These are phyloP conservation scores for Hylyphantes graminicola DNA, from an alignment of 1,140 invertebrate genomes.

Conservation along the genomic window DNA sequence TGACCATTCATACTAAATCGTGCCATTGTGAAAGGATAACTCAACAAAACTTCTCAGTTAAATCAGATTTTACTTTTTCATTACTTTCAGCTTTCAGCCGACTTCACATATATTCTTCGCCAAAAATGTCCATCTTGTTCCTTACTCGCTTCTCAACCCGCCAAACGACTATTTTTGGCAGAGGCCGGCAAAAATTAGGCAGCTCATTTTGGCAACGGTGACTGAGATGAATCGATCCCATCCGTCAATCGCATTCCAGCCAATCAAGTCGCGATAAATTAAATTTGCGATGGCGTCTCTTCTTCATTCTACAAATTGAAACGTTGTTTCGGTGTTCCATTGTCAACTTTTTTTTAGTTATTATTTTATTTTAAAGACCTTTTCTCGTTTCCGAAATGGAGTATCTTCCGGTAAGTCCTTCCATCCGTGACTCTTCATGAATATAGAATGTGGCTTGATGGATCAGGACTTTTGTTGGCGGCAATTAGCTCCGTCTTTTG, in stretches of 20 bases:
- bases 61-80: not conserved
- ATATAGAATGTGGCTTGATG: not conserved
- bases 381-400: not conserved
- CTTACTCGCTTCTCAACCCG: not conserved
- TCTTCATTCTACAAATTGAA: not conserved
- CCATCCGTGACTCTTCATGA: not conserved
- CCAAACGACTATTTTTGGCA: not conserved
- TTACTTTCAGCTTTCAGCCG: not conserved
- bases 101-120: not conserved
- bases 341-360: not conserved
- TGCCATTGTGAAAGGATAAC: too few relatives aligned
- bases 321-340: not conserved
- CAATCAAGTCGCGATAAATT: slow-evolving; percentile 5
- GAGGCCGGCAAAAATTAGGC: not conserved
- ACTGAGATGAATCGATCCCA: not conserved
- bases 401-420: not conserved
- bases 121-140: not conserved
- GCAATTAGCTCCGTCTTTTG: not conserved
- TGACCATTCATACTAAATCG: too few relatives aligned
- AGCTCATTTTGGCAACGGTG: not conserved
- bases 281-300: not conserved
- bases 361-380: not conserved
- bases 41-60: too few relatives aligned
- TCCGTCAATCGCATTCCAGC: slow-evolving; percentile 2
- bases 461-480: not conserved